Base-by-base conservation (phyloP, 2,113 vertebrate genomes). In the Halichoerus grypus region DNA sequence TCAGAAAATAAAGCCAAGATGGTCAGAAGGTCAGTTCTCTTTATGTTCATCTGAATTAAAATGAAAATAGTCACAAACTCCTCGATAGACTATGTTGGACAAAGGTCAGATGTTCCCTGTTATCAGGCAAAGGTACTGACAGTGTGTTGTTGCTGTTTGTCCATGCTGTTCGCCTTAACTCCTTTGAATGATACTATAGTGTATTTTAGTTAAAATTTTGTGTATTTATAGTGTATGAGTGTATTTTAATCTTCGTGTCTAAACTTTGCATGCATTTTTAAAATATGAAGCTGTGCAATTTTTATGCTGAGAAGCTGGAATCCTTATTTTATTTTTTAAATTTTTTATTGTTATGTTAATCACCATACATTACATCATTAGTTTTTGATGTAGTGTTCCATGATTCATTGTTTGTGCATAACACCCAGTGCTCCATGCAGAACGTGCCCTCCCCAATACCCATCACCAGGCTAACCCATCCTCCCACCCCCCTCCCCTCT, bases 241-340 rank as follows among this genome's bases (percentile, higher is more conserved):
- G 0, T 19, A 57, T 92, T 96, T 93, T 83, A 96, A 76, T 96
- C 65, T 55, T 94, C 33, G 3, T 51, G 59, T 95, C 51, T 92
- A 80, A 96, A 77, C 5, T 22, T 95, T 84, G 36, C 26, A 49
- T 88, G 49, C 13, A 39, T 69, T 96, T 86, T 86, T 61, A 42
- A 77, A 31, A 76, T 24, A 88, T 79, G 79, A 82, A 93, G 7
- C 18, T 87, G 3, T 72, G 12, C 7, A 67, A 79, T 93, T 88
- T 72, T 88, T 91, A 55, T 57, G n/a, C 77, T 82, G 55, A 91
- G 65, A 88, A 59, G 33, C 36, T 39, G 42, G 85, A 88, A 86
- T 94, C 7, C 6, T 80, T 94, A 85, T 86, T 89, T 80, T 61
- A 39, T 39, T 39, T 39, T 39, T 39, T 39, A 42, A 5, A 42